Conservation (phyloP, 2,113 vertebrate genomes). For the Zeus faber region DNA sequence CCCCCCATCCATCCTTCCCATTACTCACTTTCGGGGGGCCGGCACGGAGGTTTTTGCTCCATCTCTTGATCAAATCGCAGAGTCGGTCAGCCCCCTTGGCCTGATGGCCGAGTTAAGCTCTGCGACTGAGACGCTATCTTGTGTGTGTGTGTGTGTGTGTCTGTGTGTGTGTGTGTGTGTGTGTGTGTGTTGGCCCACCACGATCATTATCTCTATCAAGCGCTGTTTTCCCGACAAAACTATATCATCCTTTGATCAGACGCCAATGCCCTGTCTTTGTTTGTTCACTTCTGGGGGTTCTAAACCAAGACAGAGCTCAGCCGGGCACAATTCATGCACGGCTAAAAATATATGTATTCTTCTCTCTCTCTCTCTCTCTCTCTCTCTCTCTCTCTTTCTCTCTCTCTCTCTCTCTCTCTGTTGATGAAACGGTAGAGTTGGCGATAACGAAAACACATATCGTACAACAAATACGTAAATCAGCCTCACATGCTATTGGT, state of each 20-base stretch:
- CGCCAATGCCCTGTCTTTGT: constrained; percentile 45
- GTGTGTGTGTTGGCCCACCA: constrained; percentile 34
- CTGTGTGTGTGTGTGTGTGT: constrained; percentile 31
- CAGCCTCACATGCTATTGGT: not conserved
- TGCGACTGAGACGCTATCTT: constrained; percentile 8
- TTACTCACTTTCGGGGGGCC: constrained; percentile 32
- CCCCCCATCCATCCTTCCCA: not conserved
- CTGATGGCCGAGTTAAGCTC: constrained; percentile 1
- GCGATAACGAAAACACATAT: not conserved
- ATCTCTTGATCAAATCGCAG: constrained; percentile 32
- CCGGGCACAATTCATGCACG: constrained; percentile 20
- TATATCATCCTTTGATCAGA: constrained; percentile 55
- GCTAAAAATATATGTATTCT: constrained; percentile 44
- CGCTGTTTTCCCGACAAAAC: constrained; percentile 54
- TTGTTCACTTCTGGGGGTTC: constrained; percentile 50
- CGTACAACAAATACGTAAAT: constrained; percentile 27
- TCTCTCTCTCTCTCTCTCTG: too few species aligned
- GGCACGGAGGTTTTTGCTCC: constrained; percentile 6
- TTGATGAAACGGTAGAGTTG: constrained; percentile 30
- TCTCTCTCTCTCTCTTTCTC: not conserved
- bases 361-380: not conserved
- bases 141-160: not conserved
- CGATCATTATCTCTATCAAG: constrained; percentile 61
- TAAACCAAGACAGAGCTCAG: constrained; percentile 34
- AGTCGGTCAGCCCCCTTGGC: constrained; percentile 7